Conservation (phyloP, 2,797 vertebrate species). For the Parambassis ranga region DNA sequence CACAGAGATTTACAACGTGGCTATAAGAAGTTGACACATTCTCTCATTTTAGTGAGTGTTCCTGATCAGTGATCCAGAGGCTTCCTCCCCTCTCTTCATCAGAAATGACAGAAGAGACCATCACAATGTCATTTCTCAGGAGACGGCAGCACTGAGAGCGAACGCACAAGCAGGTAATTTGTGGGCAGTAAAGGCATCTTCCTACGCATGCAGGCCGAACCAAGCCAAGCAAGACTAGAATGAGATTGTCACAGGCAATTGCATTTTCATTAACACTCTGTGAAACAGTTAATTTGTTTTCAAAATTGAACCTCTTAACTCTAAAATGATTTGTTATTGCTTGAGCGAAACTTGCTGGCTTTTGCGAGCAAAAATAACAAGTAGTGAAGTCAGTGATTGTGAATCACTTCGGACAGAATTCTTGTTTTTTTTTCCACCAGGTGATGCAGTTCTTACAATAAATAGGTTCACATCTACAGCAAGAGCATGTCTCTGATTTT, state of each 20-base stretch:
- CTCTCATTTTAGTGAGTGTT: background rate
- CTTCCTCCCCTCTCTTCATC: background rate
- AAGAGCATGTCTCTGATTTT: background rate
- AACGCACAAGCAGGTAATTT: slow-evolving; percentile 25
- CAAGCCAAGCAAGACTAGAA: slow-evolving; percentile 7
- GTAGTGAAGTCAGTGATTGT: background rate
- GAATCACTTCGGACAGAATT: background rate
- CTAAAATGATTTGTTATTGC: slow-evolving; percentile 16
- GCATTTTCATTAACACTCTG: slow-evolving; percentile 40
- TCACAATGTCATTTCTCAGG: slow-evolving; percentile 20
- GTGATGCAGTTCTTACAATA: background rate
- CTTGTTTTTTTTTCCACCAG: background rate
- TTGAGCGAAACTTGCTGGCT: background rate
- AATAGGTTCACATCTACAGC: background rate
- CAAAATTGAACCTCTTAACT: slow-evolving; percentile 16
- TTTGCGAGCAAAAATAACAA: background rate
- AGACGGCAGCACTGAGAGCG: background rate
- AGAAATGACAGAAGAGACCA: background rate
- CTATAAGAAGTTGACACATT: background rate
- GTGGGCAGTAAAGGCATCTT: slow-evolving; percentile 9
- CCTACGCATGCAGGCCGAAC: background rate
- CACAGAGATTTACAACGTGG: no score
- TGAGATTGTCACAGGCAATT: slow-evolving; percentile 43
- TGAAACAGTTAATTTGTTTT: slow-evolving; percentile 35
- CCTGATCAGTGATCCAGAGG: background rate